These are phyloP conservation scores for Folsomia candida DNA, from an alignment of 2,888 invertebrate genomes.

Conservation along the genomic window DNA sequence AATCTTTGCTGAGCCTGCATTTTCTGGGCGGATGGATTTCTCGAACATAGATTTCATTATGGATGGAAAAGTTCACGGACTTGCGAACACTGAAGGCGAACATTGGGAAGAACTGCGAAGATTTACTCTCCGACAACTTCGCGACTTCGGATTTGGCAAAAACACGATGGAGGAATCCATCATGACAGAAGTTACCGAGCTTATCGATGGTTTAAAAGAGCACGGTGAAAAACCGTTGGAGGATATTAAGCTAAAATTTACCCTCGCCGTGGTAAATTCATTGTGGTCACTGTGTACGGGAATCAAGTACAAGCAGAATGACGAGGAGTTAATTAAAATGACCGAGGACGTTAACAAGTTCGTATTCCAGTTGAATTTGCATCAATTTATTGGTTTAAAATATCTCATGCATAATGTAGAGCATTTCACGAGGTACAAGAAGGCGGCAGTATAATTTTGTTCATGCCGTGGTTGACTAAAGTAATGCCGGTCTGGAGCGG, in stretches of 20 bases:
- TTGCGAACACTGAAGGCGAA: conserved; percentile 14
- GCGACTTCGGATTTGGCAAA: conserved; percentile 23
- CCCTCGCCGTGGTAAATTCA: conserved; percentile 27
- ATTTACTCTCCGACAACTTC: conserved; percentile 22
- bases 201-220: conserved; percentile 19
- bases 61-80: not conserved
- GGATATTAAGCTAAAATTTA: conserved; percentile 16
- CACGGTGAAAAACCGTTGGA: conserved; percentile 12
- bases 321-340: conserved; percentile 22
- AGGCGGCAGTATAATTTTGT: conserved; percentile 10
- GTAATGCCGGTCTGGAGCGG: conserved; percentile 23
- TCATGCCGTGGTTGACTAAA: conserved; percentile 29
- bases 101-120: conserved; percentile 28
- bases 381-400: too few species aligned
- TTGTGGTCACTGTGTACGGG: conserved; percentile 35
- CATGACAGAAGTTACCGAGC: conserved; percentile 25
- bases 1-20: not conserved
- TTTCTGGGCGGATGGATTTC: not conserved
- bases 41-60: not conserved
- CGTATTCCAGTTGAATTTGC: too few species aligned
- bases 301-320: conserved; percentile 28
- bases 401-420: not conserved
- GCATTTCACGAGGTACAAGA: not conserved
- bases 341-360: not conserved
- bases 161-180: conserved; percentile 18